Base-by-base conservation (phyloP, 2,797 vertebrate genomes). In the Aselliscus stoliczkanus region DNA sequence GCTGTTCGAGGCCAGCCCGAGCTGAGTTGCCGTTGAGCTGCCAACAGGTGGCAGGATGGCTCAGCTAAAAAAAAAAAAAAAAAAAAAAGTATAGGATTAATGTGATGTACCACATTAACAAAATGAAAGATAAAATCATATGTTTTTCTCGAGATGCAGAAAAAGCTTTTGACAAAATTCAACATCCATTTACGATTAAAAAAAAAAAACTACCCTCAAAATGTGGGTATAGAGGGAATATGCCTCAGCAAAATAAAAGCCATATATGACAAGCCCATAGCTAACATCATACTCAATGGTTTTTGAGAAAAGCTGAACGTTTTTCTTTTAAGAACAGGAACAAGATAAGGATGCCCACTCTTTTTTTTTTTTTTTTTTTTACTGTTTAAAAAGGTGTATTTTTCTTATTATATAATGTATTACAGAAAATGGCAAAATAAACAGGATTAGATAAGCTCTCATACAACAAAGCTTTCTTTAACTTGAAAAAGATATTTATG, bases 341-440 rank as follows among this genome's bases (percentile, higher is more conserved):
- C 12, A 60, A 60, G 58, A 60, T 27, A 29, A 60, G 58, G 27
- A 60, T 60, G 25, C 58, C 11, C n/a, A n/a, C n/a, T n/a, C n/a
- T n/a, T n/a, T n/a, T n/a, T n/a, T n/a, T n/a, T n/a, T n/a, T n/a
- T n/a, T n/a, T n/a, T n/a, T n/a, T n/a, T n/a, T n/a, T 89, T 1
- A 9, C 75, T 82, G 14, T 85, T 97, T 92, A 93, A 92, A 81
- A 96, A 91, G 94, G 27, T 62, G 65, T 77, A 90, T 82, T 37
- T 29, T 94, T 94, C 56, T 93, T 91, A 81, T 96, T 73, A 97
- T 10, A 58, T 44, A 95, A 89, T 82, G n/a, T 77, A 88, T 89
- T 12, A 72, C 50, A 83, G 72, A 93, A 97, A 96, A 7, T 96
- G 39, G 23, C 94, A 97, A 97, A 96, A 96, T 96, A 97, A 96